A percentile compares a stretch with the other conserved stretches of the same genome.
Conservation (phyloP, 2,888 invertebrate genomes). For the Odontomyia ornata region DNA sequence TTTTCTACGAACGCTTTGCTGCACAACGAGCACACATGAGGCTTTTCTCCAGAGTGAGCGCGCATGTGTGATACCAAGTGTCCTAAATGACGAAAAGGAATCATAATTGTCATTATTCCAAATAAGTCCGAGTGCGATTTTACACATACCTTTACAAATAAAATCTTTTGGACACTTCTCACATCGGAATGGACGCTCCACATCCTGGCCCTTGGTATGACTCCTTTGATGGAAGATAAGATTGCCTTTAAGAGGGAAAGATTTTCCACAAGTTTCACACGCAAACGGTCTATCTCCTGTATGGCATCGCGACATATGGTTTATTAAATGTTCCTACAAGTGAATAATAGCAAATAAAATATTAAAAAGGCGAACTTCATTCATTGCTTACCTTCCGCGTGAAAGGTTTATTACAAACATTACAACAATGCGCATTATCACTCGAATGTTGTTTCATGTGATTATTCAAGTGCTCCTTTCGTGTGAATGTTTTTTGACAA, state of each 20-base stretch:
- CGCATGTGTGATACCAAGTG: constrained; percentile 84
- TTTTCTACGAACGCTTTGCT: constrained; percentile 83
- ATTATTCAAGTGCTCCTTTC: constrained; percentile 86
- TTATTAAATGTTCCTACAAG: constrained; percentile 78
- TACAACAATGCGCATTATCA: constrained; percentile 86
- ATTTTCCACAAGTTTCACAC: constrained; percentile 86
- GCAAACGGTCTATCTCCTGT: constrained; percentile 83
- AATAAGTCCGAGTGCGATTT: constrained; percentile 12
- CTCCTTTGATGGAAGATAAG: constrained; percentile 86
- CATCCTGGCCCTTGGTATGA: constrained; percentile 78
- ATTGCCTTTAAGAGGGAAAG: constrained; percentile 85
- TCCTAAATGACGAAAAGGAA: too few relatives aligned
- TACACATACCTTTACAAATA: constrained; percentile 77
- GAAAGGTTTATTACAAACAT: constrained; percentile 85
- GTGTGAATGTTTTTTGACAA: constrained; percentile 86
- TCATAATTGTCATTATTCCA: constrained; percentile 39
- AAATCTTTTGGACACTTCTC: constrained; percentile 87
- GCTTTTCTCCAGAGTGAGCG: constrained; percentile 73
- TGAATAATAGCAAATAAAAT: background rate
- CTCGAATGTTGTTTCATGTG: constrained; percentile 89
- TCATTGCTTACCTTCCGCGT: constrained; percentile 66
- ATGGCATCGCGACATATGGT: constrained; percentile 77
- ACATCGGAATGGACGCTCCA: constrained; percentile 76
- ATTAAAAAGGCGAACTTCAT: background rate
- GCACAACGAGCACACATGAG: constrained; percentile 74